A percentile compares a stretch with the other conserved stretches of the same genome.
phyloP scores from a whole-genome alignment of 2,797 vertebrate genomes.

The Sebastiscus tertius region DNA sequence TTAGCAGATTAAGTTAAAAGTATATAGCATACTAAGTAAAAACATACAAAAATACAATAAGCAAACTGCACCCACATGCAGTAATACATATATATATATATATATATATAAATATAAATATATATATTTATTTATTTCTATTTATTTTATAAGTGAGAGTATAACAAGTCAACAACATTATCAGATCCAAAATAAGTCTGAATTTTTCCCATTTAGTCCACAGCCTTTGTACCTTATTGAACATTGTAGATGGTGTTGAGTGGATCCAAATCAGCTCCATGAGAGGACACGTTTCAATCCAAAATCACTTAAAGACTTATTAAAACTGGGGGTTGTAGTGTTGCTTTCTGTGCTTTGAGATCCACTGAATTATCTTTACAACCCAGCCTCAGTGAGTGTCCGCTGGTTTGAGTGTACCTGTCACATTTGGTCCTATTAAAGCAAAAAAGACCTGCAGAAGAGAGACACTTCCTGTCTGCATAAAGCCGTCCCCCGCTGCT shows the following conservation, averaged over 20 bases:
- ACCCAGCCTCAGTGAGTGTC: conserved; percentile 1
- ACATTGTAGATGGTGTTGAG: not conserved
- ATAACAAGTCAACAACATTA: not conserved
- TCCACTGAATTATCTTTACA: not conserved
- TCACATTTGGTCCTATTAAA: conserved; percentile 90
- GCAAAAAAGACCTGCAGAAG: conserved; percentile 84
- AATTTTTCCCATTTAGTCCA: not conserved
- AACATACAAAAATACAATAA: no score
- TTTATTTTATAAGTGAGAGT: not conserved
- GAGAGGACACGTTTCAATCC: not conserved
- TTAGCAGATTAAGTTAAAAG: not conserved
- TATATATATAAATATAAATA: no score
- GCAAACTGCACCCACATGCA: no score
- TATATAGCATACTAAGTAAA: not conserved
- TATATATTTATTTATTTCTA: no score
- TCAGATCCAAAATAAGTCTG: not conserved
- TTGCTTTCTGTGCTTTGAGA: not conserved
- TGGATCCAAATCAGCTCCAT: not conserved
- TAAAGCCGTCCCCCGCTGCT: conserved; percentile 92
- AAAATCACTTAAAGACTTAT: not conserved
- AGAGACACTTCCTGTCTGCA: conserved; percentile 85
- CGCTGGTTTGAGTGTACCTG: conserved; percentile 87
- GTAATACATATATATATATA: no score
- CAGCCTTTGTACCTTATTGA: not conserved
- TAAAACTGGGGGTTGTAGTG: not conserved